Base-by-base conservation (phyloP, 1,140 invertebrate species). In the Nasonia vitripennis region DNA sequence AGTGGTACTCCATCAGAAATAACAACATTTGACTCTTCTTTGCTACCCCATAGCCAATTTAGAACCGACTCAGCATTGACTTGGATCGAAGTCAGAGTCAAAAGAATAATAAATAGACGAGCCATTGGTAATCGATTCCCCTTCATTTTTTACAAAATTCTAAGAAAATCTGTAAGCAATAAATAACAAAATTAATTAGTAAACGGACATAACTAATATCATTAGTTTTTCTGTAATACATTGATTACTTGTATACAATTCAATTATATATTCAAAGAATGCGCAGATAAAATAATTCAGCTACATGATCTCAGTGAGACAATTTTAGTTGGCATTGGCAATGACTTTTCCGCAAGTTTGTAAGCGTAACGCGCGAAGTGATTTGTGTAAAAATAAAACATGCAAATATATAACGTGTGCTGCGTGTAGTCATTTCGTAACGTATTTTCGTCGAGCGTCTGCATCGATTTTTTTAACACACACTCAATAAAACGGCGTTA, bases 11-110 rank as follows among this genome's bases (percentile, higher is more conserved):
- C 91, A 77, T 93, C 89, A 0, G 88, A 86, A 10, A 90, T 71
- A 0, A 89, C 11, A 7, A 89, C 85, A 1, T 83, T 89, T 34
- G 88, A 81, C 5, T 91, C 90, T 3, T 89, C 86, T 0, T 84
- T 6, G 9, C 87, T 87, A 75, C 84, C 81, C 92, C 92, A 93
- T 20, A 93, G 55, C 93, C 93, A 93, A 84, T 87, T 86, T 0
- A 93, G 80, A n/a, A 93, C 75, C 3, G 91, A 91, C 11, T 90
- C 87, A 27, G 86, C 70, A 20, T 81, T 71, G 62, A 83, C 62
- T 62, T 82, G 84, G 12, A 62, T 34, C 62, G n/a, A 31, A 71
- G 2, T 70, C 27, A 77, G 0, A 51, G 31, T 62, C 68, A 84
- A 11, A 14, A 84, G 17, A n/a, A 70, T 20, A 45, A 84, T 37